A percentile compares a stretch with the other conserved stretches of the same genome.
Conservation (phyloP, 2,113 vertebrate species). For the Rhinolophus sinicus region DNA sequence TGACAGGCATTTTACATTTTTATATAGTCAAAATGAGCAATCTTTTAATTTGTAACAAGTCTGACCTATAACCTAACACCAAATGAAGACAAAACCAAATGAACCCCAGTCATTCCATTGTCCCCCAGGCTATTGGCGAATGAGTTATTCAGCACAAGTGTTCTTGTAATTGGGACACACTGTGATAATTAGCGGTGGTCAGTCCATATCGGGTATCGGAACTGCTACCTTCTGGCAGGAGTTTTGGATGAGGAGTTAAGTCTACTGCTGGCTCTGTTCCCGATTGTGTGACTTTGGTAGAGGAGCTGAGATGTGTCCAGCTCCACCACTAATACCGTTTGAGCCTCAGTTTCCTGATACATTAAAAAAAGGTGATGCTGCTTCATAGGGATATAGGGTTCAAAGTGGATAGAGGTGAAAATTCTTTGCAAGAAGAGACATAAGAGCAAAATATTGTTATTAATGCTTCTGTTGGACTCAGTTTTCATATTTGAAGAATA, state of each 20-base stretch:
- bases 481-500: neutral
- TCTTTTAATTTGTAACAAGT: conserved; percentile 25
- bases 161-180: conserved; percentile 47
- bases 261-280: conserved; percentile 32
- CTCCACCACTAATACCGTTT: neutral
- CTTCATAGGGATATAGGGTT: neutral
- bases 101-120: neutral
- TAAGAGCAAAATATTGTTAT: neutral
- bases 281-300: conserved; percentile 19
- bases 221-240: conserved; percentile 59
- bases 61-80: neutral
- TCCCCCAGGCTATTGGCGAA: conserved; percentile 15
- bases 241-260: conserved; percentile 24
- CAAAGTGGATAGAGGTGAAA: neutral
- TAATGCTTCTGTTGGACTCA: neutral
- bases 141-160: neutral
- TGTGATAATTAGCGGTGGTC: conserved; percentile 42
- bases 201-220: conserved; percentile 55
- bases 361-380: neutral
- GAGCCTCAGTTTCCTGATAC: conserved; percentile 37
- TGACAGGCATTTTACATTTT: neutral
- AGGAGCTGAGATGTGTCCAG: neutral
- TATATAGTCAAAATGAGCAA: neutral
- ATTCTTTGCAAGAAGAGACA: neutral
- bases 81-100: neutral